phyloP scores from a whole-genome alignment of 53 echinoderm and acorn worm genomes.

The Echinarachnius parma region DNA sequence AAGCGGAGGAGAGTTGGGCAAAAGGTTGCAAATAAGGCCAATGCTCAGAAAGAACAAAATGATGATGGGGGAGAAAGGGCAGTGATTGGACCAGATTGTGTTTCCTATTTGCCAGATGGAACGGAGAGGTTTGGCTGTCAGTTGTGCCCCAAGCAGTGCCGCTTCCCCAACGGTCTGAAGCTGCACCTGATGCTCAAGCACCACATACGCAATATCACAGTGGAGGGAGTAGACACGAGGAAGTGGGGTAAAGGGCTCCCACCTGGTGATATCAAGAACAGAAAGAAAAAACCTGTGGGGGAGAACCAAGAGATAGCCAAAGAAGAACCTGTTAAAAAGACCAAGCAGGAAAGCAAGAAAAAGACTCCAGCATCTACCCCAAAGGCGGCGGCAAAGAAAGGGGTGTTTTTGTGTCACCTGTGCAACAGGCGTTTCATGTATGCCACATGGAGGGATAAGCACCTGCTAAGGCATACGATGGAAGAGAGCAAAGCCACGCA shows the following conservation, averaged over 20 bases:
- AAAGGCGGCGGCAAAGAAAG: constrained; percentile 7
- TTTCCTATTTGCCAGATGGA: constrained; percentile 27
- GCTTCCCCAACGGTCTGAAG: constrained; percentile 60
- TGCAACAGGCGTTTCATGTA: constrained; percentile 56
- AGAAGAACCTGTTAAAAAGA: neutral
- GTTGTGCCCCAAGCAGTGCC: constrained; percentile 52
- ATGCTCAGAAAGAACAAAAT: neutral
- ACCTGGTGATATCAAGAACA: constrained; percentile 25
- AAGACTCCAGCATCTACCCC: too few species aligned
- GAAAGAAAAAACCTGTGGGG: constrained; percentile 26
- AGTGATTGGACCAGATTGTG: constrained; percentile 54
- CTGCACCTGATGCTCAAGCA: constrained; percentile 52
- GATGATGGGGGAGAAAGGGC: constrained; percentile 32
- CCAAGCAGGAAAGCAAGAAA: neutral
- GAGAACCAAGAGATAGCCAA: neutral
- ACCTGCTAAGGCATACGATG: constrained; percentile 36
- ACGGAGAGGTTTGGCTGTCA: constrained; percentile 43
- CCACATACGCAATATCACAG: constrained; percentile 15
- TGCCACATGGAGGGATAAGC: constrained; percentile 52
- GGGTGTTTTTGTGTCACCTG: constrained; percentile 35
- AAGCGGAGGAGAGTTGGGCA: constrained; percentile 10
- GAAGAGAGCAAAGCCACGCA: constrained; percentile 14
- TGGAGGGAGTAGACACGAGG: constrained; percentile 27
- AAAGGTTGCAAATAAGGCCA: neutral
- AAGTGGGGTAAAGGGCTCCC: constrained; percentile 38